These are phyloP conservation scores for Drosophila trapezifrons DNA, from an alignment of 1,140 invertebrate species.

Conservation along the genomic window DNA sequence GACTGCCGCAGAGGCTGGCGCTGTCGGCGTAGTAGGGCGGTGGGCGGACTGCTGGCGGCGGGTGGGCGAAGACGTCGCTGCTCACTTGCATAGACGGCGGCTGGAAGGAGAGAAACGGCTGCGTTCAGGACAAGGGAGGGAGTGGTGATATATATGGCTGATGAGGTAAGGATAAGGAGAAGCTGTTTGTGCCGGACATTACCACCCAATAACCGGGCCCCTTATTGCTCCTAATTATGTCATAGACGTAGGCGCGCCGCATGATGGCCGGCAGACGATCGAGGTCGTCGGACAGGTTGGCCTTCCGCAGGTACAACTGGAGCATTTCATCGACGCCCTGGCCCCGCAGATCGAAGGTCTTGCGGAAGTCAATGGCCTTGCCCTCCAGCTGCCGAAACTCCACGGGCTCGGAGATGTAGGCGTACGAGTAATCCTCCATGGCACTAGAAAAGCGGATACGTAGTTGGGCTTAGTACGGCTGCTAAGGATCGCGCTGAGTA, in stretches of 20 bases:
- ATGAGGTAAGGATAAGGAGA: background rate
- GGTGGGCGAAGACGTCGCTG: slow-evolving; percentile 61
- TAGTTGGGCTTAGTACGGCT: slow-evolving; percentile 56
- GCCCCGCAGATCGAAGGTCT: slow-evolving; percentile 78
- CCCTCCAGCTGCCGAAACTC: slow-evolving; percentile 76
- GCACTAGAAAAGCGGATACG: slow-evolving; percentile 60
- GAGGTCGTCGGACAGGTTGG: slow-evolving; percentile 67
- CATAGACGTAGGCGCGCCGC: slow-evolving; percentile 75
- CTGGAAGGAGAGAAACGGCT: slow-evolving; percentile 48
- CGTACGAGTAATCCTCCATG: slow-evolving; percentile 61
- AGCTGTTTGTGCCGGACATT: slow-evolving; percentile 35
- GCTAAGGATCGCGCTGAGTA: slow-evolving; percentile 16
- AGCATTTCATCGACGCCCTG: slow-evolving; percentile 74
- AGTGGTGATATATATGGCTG: background rate
- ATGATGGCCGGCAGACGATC: slow-evolving; percentile 64
- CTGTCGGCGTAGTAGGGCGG: slow-evolving; percentile 52
- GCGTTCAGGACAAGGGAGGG: slow-evolving; percentile 15
- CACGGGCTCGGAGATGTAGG: slow-evolving; percentile 75
- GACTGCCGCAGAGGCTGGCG: slow-evolving; percentile 27
- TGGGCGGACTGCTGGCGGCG: slow-evolving; percentile 64
- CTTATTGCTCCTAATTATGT: slow-evolving; percentile 80
- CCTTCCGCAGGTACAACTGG: slow-evolving; percentile 71
- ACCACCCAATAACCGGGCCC: slow-evolving; percentile 79
- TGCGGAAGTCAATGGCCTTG: slow-evolving; percentile 67
- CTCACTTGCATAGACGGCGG: slow-evolving; percentile 73